A percentile compares a stretch with the other conserved stretches of the same genome.
phyloP scores from a whole-genome alignment of 2,113 vertebrate species.

The Bungarus multicinctus region DNA sequence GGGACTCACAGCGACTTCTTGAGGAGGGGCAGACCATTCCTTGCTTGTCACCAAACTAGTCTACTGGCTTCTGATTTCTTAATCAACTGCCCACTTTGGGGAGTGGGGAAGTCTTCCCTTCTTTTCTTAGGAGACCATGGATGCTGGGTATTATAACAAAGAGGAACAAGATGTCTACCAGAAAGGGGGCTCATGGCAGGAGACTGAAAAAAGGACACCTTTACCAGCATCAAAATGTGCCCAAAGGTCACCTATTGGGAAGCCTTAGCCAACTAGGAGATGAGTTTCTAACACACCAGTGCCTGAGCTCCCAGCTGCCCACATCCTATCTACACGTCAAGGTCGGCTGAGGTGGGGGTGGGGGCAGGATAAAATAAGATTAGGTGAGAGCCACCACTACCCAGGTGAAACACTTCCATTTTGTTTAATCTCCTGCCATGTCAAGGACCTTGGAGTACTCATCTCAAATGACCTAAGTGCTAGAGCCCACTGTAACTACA shows the following conservation, averaged over 20 bases:
- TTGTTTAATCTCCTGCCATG: not conserved
- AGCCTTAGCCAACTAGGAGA: not conserved
- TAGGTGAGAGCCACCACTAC: not conserved
- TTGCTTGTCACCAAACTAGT: too few species aligned
- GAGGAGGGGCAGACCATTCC: too few species aligned
- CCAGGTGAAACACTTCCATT: not conserved
- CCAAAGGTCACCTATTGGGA: not conserved
- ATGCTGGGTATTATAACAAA: not conserved
- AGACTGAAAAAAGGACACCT: too few species aligned
- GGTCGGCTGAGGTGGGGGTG: not conserved
- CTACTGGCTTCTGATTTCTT: too few species aligned
- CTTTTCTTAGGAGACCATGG: not conserved
- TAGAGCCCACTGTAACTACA: too few species aligned
- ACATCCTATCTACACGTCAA: not conserved
- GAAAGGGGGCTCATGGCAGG: too few species aligned
- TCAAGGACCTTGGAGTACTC: too few species aligned
- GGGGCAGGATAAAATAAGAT: not conserved
- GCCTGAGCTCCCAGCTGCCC: not conserved
- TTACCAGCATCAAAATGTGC: too few species aligned
- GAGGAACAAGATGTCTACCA: too few species aligned
- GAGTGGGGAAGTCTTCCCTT: not conserved
- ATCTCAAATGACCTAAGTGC: too few species aligned
- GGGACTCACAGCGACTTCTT: too few species aligned
- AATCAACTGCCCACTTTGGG: too few species aligned
- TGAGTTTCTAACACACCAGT: not conserved